Conservation (phyloP, 1,140 invertebrate species). For the Lutraria rhynchaena region DNA sequence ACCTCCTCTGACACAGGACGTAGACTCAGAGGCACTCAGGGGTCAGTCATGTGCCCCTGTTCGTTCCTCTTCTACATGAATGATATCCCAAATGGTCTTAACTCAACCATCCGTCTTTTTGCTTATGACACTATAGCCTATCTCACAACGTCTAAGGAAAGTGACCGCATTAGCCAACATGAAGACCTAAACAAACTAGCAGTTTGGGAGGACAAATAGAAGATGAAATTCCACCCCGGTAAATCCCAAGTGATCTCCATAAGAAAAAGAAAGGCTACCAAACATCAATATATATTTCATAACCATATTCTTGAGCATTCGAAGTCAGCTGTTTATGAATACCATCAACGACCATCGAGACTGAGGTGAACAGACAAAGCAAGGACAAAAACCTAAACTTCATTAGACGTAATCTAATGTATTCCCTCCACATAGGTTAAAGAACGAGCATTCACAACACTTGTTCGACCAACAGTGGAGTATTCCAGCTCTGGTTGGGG, state of each 20-base stretch:
- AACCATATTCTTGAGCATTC: slow-evolving; percentile 3
- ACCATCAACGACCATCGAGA: background rate
- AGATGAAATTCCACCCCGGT: slow-evolving; percentile 31
- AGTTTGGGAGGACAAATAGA: slow-evolving; percentile 33
- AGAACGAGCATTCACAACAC: slow-evolving; percentile 33
- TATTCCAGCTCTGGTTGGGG: slow-evolving; percentile 48
- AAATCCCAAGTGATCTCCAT: slow-evolving; percentile 26
- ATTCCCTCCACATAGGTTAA: too few species aligned
- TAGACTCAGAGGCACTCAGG: slow-evolving; percentile 6
- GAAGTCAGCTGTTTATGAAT: slow-evolving; percentile 1
- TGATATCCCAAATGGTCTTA: slow-evolving; percentile 16
- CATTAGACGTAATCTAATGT: too few species aligned
- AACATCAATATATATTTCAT: slow-evolving; percentile 1
- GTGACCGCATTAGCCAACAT: background rate
- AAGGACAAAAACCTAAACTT: too few species aligned
- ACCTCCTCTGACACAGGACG: background rate
- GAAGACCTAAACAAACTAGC: slow-evolving; percentile 27
- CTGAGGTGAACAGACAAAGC: slow-evolving; percentile 32
- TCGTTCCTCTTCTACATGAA: slow-evolving; percentile 30
- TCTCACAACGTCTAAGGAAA: background rate
- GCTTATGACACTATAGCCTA: slow-evolving; percentile 32
- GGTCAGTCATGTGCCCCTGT: too few species aligned
- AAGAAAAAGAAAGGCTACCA: background rate
- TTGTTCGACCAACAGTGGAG: slow-evolving; percentile 34
- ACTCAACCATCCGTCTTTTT: slow-evolving; percentile 4